Evolutionary conservation across 2,113 vertebrate species (phyloP).

Genomic region (Brachyistius frenatus): DNA sequence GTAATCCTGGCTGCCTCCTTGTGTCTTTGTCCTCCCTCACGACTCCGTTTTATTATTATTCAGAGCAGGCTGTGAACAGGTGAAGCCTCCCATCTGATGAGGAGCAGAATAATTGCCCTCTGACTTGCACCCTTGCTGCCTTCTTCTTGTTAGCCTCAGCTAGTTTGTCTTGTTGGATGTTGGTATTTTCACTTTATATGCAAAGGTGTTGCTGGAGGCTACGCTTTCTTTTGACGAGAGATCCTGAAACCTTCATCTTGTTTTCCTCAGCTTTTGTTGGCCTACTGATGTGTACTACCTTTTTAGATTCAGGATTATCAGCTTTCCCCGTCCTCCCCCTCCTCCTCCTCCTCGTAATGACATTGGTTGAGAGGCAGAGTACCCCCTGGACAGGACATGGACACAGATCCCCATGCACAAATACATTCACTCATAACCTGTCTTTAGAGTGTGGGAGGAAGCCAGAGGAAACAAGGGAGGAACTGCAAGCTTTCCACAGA

Average conservation of each 20-base stretch:
- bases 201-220: neutral
- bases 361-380: too few species aligned
- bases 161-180: neutral
- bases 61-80: slow-evolving; percentile 18
- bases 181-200: neutral
- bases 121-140: neutral
- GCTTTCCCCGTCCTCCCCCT: too few species aligned
- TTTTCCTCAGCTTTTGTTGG: neutral
- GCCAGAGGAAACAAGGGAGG: too few species aligned
- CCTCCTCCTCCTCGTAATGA: too few species aligned
- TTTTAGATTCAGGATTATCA: too few species aligned
- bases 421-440: too few species aligned
- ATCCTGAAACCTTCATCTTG: neutral
- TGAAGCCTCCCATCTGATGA: slow-evolving; percentile 12
- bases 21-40: neutral
- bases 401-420: too few species aligned
- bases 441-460: too few species aligned
- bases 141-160: neutral
- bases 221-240: neutral
- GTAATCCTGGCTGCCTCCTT: neutral
- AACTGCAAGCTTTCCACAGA: too few species aligned
- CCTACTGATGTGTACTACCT: neutral
- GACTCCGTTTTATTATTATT: slow-evolving; percentile 6
- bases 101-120: slow-evolving; percentile 41
- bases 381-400: too few species aligned